A percentile compares a stretch with the other conserved stretches of the same genome.
phyloP scores from a whole-genome alignment of 2,797 vertebrate species.

The Myripristis murdjan region DNA sequence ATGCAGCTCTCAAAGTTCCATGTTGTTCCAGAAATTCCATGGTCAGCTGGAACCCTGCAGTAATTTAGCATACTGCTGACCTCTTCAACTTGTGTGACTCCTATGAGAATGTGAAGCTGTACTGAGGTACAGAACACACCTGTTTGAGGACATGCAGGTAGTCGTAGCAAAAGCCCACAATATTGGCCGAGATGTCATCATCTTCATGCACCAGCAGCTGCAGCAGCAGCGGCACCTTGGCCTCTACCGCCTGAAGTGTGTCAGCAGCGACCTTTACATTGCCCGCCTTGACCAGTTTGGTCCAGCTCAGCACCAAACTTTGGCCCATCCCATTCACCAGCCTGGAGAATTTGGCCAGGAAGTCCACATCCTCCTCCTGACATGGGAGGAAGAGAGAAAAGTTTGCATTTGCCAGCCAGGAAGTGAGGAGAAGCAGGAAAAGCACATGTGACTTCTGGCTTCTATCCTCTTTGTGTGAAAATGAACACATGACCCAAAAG shows the following conservation, averaged over 20 bases:
- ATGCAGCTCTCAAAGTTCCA: background rate
- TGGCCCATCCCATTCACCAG: conserved; percentile 98
- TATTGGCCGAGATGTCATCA: conserved; percentile 97
- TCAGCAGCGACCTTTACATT: conserved; percentile 90
- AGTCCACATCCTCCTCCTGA: conserved; percentile 98
- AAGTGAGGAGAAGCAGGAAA: conserved; percentile 4
- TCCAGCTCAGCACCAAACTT: conserved; percentile 96
- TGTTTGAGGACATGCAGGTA: conserved; percentile 99
- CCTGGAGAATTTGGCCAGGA: conserved; percentile 97
- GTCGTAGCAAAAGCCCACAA: conserved; percentile 97
- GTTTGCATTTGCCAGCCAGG: background rate
- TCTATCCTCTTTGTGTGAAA: background rate
- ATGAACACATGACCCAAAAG: conserved; percentile 10
- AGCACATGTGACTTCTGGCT: background rate
- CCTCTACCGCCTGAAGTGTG: conserved; percentile 91
- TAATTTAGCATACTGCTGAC: background rate
- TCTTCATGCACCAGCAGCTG: conserved; percentile 95
- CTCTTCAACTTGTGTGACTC: background rate
- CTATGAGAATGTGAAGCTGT: too few relatives aligned
- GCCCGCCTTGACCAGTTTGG: conserved; percentile 91
- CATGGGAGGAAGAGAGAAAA: conserved; percentile 1
- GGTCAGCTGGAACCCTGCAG: too few relatives aligned
- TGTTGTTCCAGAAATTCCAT: background rate
- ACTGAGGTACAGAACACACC: conserved; percentile 72
- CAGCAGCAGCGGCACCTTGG: conserved; percentile 94